These are phyloP conservation scores for Mamestra brassicae DNA, from an alignment of 2,888 invertebrate species.

Conservation along the genomic window DNA sequence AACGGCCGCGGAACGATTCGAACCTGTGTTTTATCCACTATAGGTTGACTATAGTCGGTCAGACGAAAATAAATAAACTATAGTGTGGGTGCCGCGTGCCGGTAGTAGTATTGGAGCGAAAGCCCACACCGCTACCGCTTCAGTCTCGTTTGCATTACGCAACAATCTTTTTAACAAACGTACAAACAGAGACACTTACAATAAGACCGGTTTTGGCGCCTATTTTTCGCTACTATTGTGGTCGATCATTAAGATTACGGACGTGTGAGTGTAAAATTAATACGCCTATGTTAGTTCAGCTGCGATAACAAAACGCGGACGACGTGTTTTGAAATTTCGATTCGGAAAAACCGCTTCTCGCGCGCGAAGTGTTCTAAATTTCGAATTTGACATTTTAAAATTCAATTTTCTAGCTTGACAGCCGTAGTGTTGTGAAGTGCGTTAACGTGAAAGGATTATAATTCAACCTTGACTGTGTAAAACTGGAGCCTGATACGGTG, in stretches of 20 bases:
- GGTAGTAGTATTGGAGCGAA: slow-evolving; percentile 81
- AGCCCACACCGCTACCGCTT: slow-evolving; percentile 72
- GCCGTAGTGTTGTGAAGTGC: slow-evolving; percentile 55
- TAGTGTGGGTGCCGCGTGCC: slow-evolving; percentile 75
- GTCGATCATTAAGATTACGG: slow-evolving; percentile 76
- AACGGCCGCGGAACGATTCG: slow-evolving; percentile 70
- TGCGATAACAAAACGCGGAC: slow-evolving; percentile 82
- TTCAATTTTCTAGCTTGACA: slow-evolving; percentile 56
- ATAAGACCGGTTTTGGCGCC: slow-evolving; percentile 80
- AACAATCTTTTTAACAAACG: slow-evolving; percentile 72
- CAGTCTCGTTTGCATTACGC: slow-evolving; percentile 74
- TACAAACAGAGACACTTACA: slow-evolving; percentile 68
- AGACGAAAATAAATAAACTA: slow-evolving; percentile 83
- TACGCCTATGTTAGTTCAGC: slow-evolving; percentile 80
- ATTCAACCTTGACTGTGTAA: slow-evolving; percentile 5
- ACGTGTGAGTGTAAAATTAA: slow-evolving; percentile 77
- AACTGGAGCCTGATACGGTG: slow-evolving; percentile 32
- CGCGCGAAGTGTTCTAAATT: slow-evolving; percentile 37
- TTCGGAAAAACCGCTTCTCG: slow-evolving; percentile 55
- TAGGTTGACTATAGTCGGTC: slow-evolving; percentile 65
- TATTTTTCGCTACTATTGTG: slow-evolving; percentile 82
- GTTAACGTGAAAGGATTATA: slow-evolving; percentile 20
- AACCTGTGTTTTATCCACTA: slow-evolving; percentile 71
- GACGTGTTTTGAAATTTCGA: slow-evolving; percentile 76
- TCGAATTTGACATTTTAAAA: slow-evolving; percentile 47